phyloP scores from a whole-genome alignment of 2,888 invertebrate genomes.

The Uloborus plumipes region DNA sequence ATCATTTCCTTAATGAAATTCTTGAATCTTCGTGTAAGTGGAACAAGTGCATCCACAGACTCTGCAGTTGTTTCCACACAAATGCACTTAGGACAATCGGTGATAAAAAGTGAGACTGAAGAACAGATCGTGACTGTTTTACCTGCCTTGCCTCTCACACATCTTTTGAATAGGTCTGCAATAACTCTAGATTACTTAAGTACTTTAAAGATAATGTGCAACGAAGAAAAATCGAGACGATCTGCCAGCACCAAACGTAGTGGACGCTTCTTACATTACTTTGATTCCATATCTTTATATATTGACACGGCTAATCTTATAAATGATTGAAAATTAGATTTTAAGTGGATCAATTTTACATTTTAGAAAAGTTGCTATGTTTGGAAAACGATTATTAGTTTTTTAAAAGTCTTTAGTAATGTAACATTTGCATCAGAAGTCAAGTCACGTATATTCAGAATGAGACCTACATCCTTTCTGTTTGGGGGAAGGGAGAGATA shows the following conservation, averaged over 20 bases:
- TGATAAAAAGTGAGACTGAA: conserved; percentile 14
- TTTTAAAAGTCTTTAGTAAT: too few species aligned
- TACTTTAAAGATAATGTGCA: conserved; percentile 44
- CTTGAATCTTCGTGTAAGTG: conserved; percentile 1
- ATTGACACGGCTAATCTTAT: conserved; percentile 40
- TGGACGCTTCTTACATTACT: conserved; percentile 64
- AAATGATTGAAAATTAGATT: background rate
- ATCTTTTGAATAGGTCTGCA: conserved; percentile 23
- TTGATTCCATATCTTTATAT: conserved; percentile 63
- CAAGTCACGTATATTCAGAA: too few species aligned
- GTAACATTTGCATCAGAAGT: too few species aligned
- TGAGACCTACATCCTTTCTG: too few species aligned
- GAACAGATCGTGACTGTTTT: conserved; percentile 17
- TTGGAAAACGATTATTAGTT: too few species aligned
- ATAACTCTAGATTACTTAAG: conserved; percentile 52
- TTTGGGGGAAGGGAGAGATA: too few species aligned
- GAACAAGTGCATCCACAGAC: too few species aligned
- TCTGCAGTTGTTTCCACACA: too few species aligned
- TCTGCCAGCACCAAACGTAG: conserved; percentile 41
- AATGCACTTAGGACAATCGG: too few species aligned
- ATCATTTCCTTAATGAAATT: conserved; percentile 26
- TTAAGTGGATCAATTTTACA: background rate
- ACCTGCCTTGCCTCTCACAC: conserved; percentile 17
- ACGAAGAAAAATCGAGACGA: conserved; percentile 27
- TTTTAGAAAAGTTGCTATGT: too few species aligned